Base-by-base conservation (phyloP, 2,888 invertebrate species). In the Acanthosoma haemorrhoidale region DNA sequence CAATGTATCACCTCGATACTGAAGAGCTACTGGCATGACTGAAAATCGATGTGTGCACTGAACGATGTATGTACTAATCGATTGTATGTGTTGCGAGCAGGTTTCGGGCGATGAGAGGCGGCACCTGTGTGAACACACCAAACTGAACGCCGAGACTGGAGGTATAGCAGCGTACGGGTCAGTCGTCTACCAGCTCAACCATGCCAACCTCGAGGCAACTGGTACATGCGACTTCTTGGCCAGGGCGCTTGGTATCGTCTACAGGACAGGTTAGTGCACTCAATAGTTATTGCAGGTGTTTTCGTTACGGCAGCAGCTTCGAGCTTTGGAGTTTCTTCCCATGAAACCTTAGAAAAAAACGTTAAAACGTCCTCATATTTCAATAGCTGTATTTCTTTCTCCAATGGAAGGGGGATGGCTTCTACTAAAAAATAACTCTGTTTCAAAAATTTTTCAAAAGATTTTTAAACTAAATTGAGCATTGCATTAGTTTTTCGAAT, bases 151-250 rank as follows among this genome's bases (percentile, higher is more conserved):
- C 1, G 82, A 84, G 63, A 74, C 73, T 51, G 75, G 78, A 38
- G 82, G 76, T 1, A 78, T 83, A 3, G 86, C 87, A 4, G 88
- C 88, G 0, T 90, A 90, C 77, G 90, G 90, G 61, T 89, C 89
- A 2, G 87, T 90, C 75, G 88, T 88, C 39, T 90, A 89, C 77
- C 90, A 90, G 79, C 83, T 91, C 69, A 89, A 90, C 76, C 90
- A 90, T 75, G 90, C 90, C 69, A 89, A 89, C 76, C 84, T 88
- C 81, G 90, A 91, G 77, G 88, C 90, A 0, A 87, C 85, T 2
- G 86, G 88, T 8, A 87, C 87, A 0, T 86, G 88, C 75, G 90
- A 90, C 79, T 90, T 90, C 76, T 85, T 90, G 11, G 86, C 86
- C 79, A 84, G 88, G 71, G 89, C 89, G 0, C 83, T 89, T 60